phyloP scores from a whole-genome alignment of 2,888 invertebrate genomes.

The Crematogaster levior region DNA sequence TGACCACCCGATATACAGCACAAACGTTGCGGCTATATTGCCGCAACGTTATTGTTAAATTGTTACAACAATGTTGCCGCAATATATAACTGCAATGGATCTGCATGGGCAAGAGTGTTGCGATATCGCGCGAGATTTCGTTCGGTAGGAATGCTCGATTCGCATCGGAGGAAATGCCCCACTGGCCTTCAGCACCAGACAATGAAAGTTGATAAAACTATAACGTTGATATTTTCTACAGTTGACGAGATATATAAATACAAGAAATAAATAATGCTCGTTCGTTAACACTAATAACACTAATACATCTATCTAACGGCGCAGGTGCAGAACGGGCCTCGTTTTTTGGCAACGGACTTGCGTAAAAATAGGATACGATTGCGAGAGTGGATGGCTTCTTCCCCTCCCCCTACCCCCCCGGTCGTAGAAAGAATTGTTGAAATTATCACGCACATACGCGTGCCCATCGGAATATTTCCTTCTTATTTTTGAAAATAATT shows the following conservation, averaged over 20 bases:
- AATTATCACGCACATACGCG: background rate
- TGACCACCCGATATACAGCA: too few relatives aligned
- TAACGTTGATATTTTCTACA: slow-evolving; percentile 64
- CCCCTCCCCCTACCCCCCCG: too few relatives aligned
- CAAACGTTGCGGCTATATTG: too few relatives aligned
- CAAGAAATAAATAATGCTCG: slow-evolving; percentile 75
- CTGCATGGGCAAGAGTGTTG: background rate
- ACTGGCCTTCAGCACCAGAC: slow-evolving; percentile 68
- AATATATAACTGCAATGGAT: too few relatives aligned
- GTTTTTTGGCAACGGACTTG: slow-evolving; percentile 3
- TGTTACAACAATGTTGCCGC: too few relatives aligned
- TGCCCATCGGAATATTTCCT: background rate
- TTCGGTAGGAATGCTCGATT: slow-evolving; percentile 16
- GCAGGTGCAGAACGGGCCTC: slow-evolving; percentile 53
- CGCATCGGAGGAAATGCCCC: slow-evolving; percentile 41
- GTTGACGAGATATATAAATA: slow-evolving; percentile 74
- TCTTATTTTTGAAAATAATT: background rate
- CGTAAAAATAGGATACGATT: background rate
- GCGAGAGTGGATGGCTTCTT: background rate
- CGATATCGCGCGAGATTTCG: background rate
- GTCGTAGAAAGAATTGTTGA: background rate
- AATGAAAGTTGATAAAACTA: slow-evolving; percentile 65
- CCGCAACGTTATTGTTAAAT: too few relatives aligned
- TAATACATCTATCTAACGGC: slow-evolving; percentile 63
- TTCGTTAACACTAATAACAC: slow-evolving; percentile 69